Evolutionary conservation across 1,140 invertebrate species (phyloP).

Genomic region (Halictus rubicundus): DNA sequence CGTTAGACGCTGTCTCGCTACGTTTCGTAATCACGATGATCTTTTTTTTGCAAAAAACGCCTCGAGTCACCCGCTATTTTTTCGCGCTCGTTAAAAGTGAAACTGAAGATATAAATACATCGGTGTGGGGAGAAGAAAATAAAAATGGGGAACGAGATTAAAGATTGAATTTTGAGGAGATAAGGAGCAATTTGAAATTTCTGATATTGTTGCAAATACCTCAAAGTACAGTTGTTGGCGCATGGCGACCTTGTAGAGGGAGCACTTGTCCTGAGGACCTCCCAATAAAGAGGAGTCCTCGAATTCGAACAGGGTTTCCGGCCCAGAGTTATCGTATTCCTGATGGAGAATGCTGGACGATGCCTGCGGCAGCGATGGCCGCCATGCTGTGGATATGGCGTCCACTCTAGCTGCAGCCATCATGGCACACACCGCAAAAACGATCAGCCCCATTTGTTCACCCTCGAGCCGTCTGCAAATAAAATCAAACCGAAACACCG

Average conservation of each 20-base stretch:
- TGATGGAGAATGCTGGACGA: constrained; percentile 63
- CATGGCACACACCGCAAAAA: background rate
- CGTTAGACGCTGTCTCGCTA: no score
- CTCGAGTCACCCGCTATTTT: no score
- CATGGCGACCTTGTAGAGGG: constrained; percentile 85
- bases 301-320: constrained; percentile 49
- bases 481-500: background rate
- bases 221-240: constrained; percentile 86
- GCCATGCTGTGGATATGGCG: constrained; percentile 70
- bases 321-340: constrained; percentile 55
- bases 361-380: constrained; percentile 63
- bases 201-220: constrained; percentile 62
- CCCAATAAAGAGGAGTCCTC: constrained; percentile 56
- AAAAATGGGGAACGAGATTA: no score
- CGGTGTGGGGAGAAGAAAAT: no score
- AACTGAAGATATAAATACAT: no score
- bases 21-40: no score
- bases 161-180: no score
- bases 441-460: constrained; percentile 55
- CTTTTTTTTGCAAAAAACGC: no score
- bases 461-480: constrained; percentile 40
- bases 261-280: constrained; percentile 80
- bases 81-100: no score
- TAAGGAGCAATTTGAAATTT: background rate
- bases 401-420: constrained; percentile 34